Conservation (phyloP, 2,888 invertebrate species). For the Torymus aiolomorphi region DNA sequence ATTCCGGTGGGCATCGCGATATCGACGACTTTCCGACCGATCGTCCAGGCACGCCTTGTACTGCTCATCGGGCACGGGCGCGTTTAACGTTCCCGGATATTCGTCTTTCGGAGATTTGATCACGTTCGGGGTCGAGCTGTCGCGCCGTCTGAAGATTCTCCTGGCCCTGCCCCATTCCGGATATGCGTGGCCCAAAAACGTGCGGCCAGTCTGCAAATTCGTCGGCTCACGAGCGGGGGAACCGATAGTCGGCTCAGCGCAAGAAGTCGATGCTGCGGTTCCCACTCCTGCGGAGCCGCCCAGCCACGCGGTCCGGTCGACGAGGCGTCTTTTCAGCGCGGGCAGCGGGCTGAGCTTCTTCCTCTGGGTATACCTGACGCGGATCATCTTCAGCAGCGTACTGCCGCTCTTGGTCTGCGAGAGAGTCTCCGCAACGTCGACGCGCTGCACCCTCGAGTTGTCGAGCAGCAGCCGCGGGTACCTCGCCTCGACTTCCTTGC, state of each 20-base stretch:
- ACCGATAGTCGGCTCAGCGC: neutral
- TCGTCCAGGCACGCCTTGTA: slow-evolving; percentile 46
- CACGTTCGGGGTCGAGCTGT: slow-evolving; percentile 27
- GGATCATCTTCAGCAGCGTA: slow-evolving; percentile 1
- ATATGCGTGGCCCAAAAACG: slow-evolving; percentile 30
- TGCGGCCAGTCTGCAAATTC: neutral
- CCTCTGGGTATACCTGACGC: slow-evolving; percentile 2
- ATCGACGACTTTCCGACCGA: neutral
- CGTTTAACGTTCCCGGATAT: slow-evolving; percentile 10
- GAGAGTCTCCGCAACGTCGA: too few relatives aligned
- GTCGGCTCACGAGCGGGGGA: neutral
- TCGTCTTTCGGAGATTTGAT: neutral
- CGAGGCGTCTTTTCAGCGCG: neutral
- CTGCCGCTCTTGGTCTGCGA: neutral
- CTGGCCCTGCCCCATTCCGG: slow-evolving; percentile 23
- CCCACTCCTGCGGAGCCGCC: neutral
- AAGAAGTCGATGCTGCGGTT: too few relatives aligned
- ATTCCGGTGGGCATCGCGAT: slow-evolving; percentile 53
- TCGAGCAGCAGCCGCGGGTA: slow-evolving; percentile 2
- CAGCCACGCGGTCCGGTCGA: slow-evolving; percentile 12
- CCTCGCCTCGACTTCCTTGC: neutral
- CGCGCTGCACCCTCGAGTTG: neutral
- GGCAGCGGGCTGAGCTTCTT: neutral
- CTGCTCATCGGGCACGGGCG: slow-evolving; percentile 32
- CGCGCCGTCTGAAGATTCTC: slow-evolving; percentile 22